These are phyloP conservation scores for Noctua comes DNA, from an alignment of 2,888 invertebrate species.

Conservation along the genomic window DNA sequence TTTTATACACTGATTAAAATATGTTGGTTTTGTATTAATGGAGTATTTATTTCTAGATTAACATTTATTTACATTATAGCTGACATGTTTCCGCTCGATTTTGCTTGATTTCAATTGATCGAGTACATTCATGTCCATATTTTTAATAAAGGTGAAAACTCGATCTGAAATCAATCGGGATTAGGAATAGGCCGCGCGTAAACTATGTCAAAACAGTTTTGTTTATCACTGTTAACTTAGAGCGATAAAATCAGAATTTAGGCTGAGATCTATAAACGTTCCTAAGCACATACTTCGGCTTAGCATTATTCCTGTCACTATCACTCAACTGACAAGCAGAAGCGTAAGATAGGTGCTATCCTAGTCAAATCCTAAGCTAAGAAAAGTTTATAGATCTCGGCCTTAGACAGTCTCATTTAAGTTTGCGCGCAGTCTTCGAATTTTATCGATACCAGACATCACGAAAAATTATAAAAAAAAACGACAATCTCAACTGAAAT, in stretches of 20 bases:
- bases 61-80: background rate
- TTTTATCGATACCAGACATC: constrained; percentile 15
- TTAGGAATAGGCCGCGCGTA: background rate
- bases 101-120: no score
- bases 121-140: background rate
- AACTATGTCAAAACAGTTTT: background rate
- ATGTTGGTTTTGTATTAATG: constrained; percentile 4
- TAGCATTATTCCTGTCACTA: background rate
- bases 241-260: background rate
- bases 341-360: background rate
- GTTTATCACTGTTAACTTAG: background rate
- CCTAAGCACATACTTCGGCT: background rate
- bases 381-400: background rate
- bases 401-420: background rate
- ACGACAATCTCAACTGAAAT: constrained; percentile 66
- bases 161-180: background rate
- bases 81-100: no score
- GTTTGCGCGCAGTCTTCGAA: background rate
- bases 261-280: background rate
- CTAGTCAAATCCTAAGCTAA: background rate
- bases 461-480: constrained; percentile 33
- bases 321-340: background rate
- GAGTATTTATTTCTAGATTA: background rate
- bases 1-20: constrained; percentile 6
- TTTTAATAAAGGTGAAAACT: background rate